phyloP scores from a whole-genome alignment of 2,888 invertebrate genomes.

The Agonum fuliginosum region DNA sequence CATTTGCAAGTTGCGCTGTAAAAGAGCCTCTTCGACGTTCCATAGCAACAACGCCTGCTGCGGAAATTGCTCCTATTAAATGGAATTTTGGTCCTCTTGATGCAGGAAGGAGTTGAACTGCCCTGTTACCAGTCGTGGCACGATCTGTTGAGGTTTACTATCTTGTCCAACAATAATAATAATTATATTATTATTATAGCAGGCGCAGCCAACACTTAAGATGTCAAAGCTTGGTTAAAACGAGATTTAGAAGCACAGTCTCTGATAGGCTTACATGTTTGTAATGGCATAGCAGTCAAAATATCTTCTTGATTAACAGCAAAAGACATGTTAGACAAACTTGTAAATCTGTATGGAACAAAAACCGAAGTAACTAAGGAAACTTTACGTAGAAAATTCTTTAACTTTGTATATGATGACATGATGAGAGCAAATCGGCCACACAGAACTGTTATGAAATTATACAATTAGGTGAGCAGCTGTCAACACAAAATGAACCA shows the following conservation, averaged over 20 bases:
- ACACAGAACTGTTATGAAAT: conserved; percentile 63
- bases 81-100: too few species aligned
- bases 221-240: conserved; percentile 61
- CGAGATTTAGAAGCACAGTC: conserved; percentile 64
- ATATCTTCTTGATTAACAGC: conserved; percentile 63
- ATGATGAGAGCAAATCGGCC: conserved; percentile 61
- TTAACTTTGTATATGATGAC: conserved; percentile 62
- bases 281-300: conserved; percentile 62
- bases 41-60: too few species aligned
- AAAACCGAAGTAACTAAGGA: conserved; percentile 62
- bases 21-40: too few species aligned
- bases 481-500: conserved; percentile 1
- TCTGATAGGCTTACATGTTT: conserved; percentile 63
- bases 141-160: not conserved
- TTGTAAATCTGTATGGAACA: conserved; percentile 62
- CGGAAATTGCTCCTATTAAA: too few species aligned
- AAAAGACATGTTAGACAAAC: conserved; percentile 61
- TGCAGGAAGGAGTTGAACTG: too few species aligned
- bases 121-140: too few species aligned
- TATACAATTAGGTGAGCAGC: conserved; percentile 55
- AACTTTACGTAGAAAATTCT: conserved; percentile 63
- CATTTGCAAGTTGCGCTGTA: too few species aligned
- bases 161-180: not conserved
- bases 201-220: conserved; percentile 52
- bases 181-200: too few species aligned